A percentile compares a stretch with the other conserved stretches of the same genome.
phyloP scores from a whole-genome alignment of 2,797 vertebrate species.

The Neoniphon sammara region DNA sequence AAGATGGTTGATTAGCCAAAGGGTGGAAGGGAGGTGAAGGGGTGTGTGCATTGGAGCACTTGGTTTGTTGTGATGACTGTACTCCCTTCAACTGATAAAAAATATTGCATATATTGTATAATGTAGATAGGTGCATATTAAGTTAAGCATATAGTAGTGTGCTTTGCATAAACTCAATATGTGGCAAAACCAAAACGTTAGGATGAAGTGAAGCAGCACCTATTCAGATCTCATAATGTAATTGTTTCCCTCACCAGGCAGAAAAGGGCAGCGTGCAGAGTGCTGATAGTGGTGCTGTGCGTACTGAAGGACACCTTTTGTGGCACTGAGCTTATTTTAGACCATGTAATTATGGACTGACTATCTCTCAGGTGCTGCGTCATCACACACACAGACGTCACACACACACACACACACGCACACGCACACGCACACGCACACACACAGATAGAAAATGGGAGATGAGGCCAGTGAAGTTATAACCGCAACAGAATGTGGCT shows the following conservation, averaged over 20 bases:
- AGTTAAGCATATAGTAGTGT: background rate
- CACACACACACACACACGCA: conserved; percentile 19
- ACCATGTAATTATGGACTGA: conserved; percentile 71
- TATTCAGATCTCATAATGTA: conserved; percentile 61
- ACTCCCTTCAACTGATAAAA: no score
- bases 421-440: conserved; percentile 29
- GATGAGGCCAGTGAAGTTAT: conserved; percentile 24
- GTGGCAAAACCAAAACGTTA: conserved; percentile 49
- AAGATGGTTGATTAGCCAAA: no score
- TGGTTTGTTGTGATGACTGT: no score
- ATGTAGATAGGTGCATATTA: no score
- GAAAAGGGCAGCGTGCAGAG: conserved; percentile 60
- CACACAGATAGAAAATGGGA: conserved; percentile 59
- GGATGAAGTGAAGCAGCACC: conserved; percentile 55
- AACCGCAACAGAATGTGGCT: conserved; percentile 21
- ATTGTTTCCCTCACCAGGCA: conserved; percentile 56
- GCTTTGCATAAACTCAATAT: conserved; percentile 20
- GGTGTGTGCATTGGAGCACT: no score
- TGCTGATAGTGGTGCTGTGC: conserved; percentile 65
- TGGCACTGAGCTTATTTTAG: conserved; percentile 77
- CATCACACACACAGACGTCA: conserved; percentile 74
- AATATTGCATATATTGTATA: no score
- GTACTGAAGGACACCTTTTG: conserved; percentile 78
- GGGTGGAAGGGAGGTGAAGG: no score
- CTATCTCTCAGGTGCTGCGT: conserved; percentile 75